These are phyloP conservation scores for Keiferia lycopersicella DNA, from an alignment of 2,888 invertebrate species.

Conservation along the genomic window DNA sequence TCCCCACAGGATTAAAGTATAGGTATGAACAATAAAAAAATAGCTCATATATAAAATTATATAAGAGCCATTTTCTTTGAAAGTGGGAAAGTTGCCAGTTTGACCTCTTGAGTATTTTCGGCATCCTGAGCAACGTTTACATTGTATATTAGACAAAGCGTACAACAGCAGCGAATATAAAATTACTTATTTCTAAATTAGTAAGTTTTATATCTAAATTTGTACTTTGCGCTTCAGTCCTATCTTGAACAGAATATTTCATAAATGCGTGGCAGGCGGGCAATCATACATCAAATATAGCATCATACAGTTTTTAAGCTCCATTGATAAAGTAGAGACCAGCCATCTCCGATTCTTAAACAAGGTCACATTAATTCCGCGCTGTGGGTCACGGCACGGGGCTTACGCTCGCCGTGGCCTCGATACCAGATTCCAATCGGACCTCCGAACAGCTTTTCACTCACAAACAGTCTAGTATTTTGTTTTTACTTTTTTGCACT, in stretches of 20 bases:
- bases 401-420: slow-evolving; percentile 62
- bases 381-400: slow-evolving; percentile 73
- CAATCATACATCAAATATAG: slow-evolving; percentile 38
- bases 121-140: no score
- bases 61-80: no score
- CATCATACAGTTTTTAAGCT: slow-evolving; percentile 40
- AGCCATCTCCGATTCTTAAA: slow-evolving; percentile 56
- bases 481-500: slow-evolving; percentile 14
- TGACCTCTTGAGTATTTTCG: no score
- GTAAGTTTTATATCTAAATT: slow-evolving; percentile 42
- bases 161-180: not conserved
- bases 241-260: slow-evolving; percentile 24
- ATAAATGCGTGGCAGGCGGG: slow-evolving; percentile 47
- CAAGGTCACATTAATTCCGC: slow-evolving; percentile 63
- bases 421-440: slow-evolving; percentile 70
- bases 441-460: slow-evolving; percentile 56
- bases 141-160: no score
- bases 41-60: no score
- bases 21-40: no score
- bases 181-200: not conserved
- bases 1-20: no score
- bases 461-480: slow-evolving; percentile 30
- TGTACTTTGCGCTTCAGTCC: slow-evolving; percentile 60
- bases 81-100: no score
- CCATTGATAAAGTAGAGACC: slow-evolving; percentile 46